A percentile compares a stretch with the other conserved stretches of the same genome.
Conservation (phyloP, 2,888 invertebrate genomes). For the Rhogogaster chlorosoma region DNA sequence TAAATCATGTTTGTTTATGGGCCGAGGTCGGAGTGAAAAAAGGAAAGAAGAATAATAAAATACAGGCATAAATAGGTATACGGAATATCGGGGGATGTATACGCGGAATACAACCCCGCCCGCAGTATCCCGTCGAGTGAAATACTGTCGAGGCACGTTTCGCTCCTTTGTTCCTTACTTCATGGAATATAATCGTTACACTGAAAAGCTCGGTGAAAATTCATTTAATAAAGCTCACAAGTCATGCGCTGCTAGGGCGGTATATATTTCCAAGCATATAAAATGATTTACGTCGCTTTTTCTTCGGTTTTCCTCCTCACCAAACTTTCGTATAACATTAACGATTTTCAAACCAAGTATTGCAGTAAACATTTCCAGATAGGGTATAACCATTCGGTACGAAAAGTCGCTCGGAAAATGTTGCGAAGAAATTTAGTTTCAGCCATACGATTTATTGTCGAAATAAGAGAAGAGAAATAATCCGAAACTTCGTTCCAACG, state of each 20-base stretch:
- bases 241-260: background rate
- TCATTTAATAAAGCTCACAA: conserved; percentile 36
- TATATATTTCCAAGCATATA: conserved; percentile 12
- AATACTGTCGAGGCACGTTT: conserved; percentile 27
- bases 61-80: conserved; percentile 8
- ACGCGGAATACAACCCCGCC: background rate
- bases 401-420: background rate
- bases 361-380: background rate
- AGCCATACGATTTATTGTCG: background rate
- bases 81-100: background rate
- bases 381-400: background rate
- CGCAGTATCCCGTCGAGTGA: conserved; percentile 21
- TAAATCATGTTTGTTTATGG: conserved; percentile 51
- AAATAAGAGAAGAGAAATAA: background rate
- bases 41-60: background rate
- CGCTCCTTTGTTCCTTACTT: conserved; percentile 23
- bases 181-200: conserved; percentile 30
- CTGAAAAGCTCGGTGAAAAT: conserved; percentile 3
- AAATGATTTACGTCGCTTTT: conserved; percentile 6
- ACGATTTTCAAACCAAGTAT: background rate
- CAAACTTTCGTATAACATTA: background rate
- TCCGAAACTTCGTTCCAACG: background rate
- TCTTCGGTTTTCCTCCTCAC: background rate
- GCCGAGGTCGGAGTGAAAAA: conserved; percentile 20
- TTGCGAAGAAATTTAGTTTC: background rate